A percentile compares a stretch with the other conserved stretches of the same genome.
Evolutionary conservation across 2,888 invertebrate species (phyloP).

Genomic region (Rhingia campestris): DNA sequence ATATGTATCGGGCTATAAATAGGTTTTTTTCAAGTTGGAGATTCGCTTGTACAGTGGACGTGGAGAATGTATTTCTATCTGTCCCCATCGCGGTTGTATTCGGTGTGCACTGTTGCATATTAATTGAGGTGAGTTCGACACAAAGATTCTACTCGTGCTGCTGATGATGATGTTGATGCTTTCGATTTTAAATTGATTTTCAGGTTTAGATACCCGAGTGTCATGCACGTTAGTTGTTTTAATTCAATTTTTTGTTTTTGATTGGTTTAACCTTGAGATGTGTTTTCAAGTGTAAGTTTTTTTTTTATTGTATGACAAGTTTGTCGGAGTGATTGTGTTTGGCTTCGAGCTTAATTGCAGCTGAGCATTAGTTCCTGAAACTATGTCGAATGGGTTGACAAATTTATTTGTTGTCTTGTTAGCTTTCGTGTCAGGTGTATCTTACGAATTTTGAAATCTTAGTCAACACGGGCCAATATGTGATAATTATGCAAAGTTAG

Average conservation of each 20-base stretch:
- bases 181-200: conserved; percentile 62
- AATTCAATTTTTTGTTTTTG: conserved; percentile 1
- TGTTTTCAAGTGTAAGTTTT: conserved; percentile 14
- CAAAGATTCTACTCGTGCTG: conserved; percentile 1
- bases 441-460: too few species aligned
- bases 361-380: too few species aligned
- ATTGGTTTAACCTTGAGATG: conserved; percentile 30
- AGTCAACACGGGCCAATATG: too few species aligned
- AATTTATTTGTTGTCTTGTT: too few species aligned
- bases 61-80: conserved; percentile 21
- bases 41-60: conserved; percentile 16
- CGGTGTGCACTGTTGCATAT: conserved; percentile 51
- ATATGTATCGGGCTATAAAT: conserved; percentile 46
- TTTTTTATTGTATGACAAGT: not conserved
- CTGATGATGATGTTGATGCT: conserved; percentile 5
- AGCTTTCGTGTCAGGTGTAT: too few species aligned
- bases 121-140: conserved; percentile 59
- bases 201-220: conserved; percentile 35
- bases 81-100: not conserved
- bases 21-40: conserved; percentile 10
- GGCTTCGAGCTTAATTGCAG: not conserved
- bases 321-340: not conserved
- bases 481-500: too few species aligned
- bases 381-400: too few species aligned
- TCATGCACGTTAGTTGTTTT: conserved; percentile 11